phyloP scores from a whole-genome alignment of 2,888 invertebrate species.

The Hemicrepidius hirtus region DNA sequence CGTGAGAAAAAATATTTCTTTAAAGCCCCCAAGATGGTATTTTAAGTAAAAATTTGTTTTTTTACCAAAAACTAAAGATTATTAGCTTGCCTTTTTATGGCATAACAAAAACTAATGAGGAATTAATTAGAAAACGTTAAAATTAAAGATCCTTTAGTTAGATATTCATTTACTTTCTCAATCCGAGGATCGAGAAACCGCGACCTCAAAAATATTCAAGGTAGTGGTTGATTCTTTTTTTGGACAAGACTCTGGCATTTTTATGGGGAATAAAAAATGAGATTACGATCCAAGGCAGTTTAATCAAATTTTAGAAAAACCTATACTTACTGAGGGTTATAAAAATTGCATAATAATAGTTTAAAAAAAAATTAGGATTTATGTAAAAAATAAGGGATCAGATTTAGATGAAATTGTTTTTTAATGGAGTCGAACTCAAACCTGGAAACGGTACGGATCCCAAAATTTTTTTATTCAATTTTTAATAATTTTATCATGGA shows the following conservation, averaged over 20 bases:
- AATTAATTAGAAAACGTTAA: slow-evolving; percentile 6
- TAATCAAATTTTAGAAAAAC: background rate
- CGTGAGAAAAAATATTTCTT: too few species aligned
- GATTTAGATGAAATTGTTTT: too few species aligned
- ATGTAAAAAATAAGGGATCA: too few species aligned
- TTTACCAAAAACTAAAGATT: too few species aligned
- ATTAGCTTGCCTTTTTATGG: background rate
- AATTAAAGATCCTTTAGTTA: background rate
- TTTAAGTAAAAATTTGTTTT: too few species aligned
- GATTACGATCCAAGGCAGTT: slow-evolving; percentile 9
- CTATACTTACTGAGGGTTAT: background rate
- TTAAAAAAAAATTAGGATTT: too few species aligned
- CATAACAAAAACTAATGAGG: background rate
- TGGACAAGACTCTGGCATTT: background rate
- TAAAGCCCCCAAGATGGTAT: too few species aligned
- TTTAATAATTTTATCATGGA: too few species aligned
- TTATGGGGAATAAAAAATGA: background rate
- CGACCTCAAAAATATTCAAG: slow-evolving; percentile 19
- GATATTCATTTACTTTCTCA: slow-evolving; percentile 18
- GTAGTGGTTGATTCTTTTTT: slow-evolving; percentile 13
- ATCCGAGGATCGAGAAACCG: background rate
- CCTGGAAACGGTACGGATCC: too few species aligned
- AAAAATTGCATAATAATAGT: too few species aligned
- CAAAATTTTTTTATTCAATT: too few species aligned
- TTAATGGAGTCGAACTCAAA: too few species aligned